Evolutionary conservation across 2,113 vertebrate species (phyloP).

Genomic region (Leiothrix lutea): DNA sequence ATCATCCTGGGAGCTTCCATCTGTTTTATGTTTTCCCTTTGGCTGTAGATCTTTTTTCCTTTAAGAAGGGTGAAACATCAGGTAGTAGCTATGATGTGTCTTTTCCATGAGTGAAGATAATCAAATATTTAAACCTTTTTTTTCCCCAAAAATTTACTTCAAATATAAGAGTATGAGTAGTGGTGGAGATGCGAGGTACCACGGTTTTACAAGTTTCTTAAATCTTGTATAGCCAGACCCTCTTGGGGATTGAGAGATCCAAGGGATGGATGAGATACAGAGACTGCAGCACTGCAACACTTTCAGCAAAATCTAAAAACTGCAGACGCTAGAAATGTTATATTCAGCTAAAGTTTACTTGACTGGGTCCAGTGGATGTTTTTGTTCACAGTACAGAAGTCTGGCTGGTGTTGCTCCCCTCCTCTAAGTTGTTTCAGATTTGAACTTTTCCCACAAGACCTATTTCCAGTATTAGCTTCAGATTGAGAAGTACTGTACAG

Average conservation of each 20-base stretch:
- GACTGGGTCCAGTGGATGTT: neutral
- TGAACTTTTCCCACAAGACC: conserved; percentile 29
- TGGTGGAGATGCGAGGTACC: neutral
- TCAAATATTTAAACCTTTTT: neutral
- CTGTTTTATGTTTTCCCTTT: neutral
- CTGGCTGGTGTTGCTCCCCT: neutral
- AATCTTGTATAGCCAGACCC: neutral
- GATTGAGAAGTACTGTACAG: neutral
- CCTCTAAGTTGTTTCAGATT: conserved; percentile 28
- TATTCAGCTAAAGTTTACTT: conserved; percentile 17
- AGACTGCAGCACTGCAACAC: neutral
- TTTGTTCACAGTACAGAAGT: neutral
- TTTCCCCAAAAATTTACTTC: neutral
- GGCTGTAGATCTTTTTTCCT: neutral
- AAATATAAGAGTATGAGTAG: neutral
- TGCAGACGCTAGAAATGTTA: neutral
- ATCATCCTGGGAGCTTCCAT: neutral
- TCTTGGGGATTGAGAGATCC: neutral
- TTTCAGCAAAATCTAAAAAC: neutral
- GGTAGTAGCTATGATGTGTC: neutral
- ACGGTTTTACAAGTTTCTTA: neutral
- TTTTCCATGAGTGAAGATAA: neutral
- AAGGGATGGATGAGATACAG: neutral
- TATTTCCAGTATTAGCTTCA: conserved; percentile 41
- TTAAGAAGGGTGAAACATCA: neutral